Base-by-base conservation (phyloP, 2,113 vertebrate genomes). In the Lamprotornis superbus region DNA sequence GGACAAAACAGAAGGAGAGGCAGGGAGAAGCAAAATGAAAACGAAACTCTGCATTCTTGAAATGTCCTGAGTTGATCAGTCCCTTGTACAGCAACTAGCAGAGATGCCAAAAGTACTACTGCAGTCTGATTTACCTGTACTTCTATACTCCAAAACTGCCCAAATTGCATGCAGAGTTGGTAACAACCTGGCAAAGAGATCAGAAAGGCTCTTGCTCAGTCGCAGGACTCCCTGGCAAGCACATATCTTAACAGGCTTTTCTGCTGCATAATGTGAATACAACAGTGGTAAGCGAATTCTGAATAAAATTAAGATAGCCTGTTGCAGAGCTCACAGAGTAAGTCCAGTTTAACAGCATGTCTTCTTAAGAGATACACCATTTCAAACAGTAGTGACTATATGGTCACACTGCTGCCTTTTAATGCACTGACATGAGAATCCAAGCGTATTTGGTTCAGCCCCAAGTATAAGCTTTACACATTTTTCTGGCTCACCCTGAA, bases 241-340 rank as follows among this genome's bases (percentile, higher is more conserved):
- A 65, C 2, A 2, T 46, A 64, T 12, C 63, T 63, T 77, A 88
- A 76, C 63, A 68, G 57, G 71, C 75, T 91, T 94, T 93, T 89
- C 77, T 83, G 79, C 89, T 42, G 67, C 75, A 61, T 73, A 73
- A 69, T 47, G 55, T 74, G 68, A 81, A 81, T 80, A 69, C 60
- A 63, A 53, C 28, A 7, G 76, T 52, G 82, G 75, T 74, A 70
- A 93, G 60, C 2, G 15, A 91, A 83, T 90, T 63, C 82, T 15
- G n/a, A 89, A 79, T 82, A 87, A 89, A 90, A 92, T 82, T 82
- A 63, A 86, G 83, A 87, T 70, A 87, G 74, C 87, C 92, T 46
- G 47, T 74, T 91, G 77, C 47, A 80, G 80, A 93, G 60, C 92
- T 92, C 82, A 69, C 39, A 49, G 84, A 83, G 20, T 35, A 81